A percentile compares a stretch with the other conserved stretches of the same genome.
phyloP scores from a whole-genome alignment of 1,140 invertebrate species.

The Cydia fagiglandana region DNA sequence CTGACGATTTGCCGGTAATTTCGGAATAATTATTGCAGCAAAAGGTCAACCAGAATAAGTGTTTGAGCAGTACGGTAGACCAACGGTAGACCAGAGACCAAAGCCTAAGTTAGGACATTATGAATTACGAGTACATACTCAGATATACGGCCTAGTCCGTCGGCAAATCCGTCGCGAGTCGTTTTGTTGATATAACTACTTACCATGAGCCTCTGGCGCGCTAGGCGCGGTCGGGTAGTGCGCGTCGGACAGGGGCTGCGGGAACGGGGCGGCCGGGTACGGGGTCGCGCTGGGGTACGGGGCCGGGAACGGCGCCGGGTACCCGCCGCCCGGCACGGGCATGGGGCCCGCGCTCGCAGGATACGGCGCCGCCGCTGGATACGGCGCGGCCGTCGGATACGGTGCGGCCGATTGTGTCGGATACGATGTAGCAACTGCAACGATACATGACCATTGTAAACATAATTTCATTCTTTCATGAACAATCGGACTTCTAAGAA shows the following conservation, averaged over 20 bases:
- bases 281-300: constrained; percentile 29
- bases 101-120: too few relatives aligned
- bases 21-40: not conserved
- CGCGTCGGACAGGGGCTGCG: constrained; percentile 32
- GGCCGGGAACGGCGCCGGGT: constrained; percentile 12
- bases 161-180: too few relatives aligned
- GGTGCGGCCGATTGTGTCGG: constrained; percentile 33
- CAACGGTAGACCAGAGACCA: too few relatives aligned
- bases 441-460: not conserved
- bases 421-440: constrained; percentile 30
- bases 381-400: constrained; percentile 37
- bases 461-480: not conserved
- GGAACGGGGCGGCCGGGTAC: constrained; percentile 39
- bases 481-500: too few relatives aligned
- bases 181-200: constrained; percentile 14
- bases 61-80: too few relatives aligned
- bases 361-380: constrained; percentile 37
- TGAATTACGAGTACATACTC: too few relatives aligned
- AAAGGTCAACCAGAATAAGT: too few relatives aligned
- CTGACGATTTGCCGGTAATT: too few relatives aligned
- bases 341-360: constrained; percentile 41
- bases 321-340: constrained; percentile 13
- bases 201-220: constrained; percentile 55
- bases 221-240: constrained; percentile 45
- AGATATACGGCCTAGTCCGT: too few relatives aligned